Conservation (phyloP, 2,797 vertebrate genomes). For the Coluber constrictor region DNA sequence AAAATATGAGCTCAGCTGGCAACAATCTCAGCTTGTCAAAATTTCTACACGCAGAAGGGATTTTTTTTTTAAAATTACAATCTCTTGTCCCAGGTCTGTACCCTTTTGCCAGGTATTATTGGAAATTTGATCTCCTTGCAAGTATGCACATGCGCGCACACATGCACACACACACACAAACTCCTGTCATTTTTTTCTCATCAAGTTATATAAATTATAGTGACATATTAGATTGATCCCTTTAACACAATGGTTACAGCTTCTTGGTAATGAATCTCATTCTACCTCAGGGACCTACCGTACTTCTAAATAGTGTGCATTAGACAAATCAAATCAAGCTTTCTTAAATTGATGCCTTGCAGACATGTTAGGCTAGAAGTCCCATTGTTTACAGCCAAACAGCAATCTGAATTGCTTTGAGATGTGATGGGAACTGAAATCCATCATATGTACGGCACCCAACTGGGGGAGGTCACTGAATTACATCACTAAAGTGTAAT, state of each 20-base stretch:
- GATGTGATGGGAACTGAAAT: neutral
- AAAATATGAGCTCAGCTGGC: slow-evolving; percentile 5
- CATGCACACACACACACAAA: neutral
- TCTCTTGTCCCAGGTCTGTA: neutral
- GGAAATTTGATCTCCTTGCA: neutral
- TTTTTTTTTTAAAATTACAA: neutral
- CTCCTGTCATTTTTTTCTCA: neutral
- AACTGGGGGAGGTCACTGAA: neutral
- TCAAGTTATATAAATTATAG: neutral
- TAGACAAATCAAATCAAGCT: neutral
- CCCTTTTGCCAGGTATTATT: neutral
- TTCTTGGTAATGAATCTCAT: neutral
- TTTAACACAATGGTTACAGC: neutral
- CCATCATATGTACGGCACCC: neutral
- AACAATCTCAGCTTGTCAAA: neutral
- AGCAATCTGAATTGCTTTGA: neutral
- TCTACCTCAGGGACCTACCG: neutral
- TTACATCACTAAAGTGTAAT: neutral
- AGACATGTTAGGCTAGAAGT: neutral
- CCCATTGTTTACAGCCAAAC: neutral
- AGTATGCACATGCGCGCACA: neutral
- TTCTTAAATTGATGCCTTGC: neutral
- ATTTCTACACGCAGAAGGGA: neutral
- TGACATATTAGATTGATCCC: neutral
- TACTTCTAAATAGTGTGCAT: neutral